These are phyloP conservation scores for Lepus townsendii DNA, from an alignment of 2,797 vertebrate species.

Conservation along the genomic window DNA sequence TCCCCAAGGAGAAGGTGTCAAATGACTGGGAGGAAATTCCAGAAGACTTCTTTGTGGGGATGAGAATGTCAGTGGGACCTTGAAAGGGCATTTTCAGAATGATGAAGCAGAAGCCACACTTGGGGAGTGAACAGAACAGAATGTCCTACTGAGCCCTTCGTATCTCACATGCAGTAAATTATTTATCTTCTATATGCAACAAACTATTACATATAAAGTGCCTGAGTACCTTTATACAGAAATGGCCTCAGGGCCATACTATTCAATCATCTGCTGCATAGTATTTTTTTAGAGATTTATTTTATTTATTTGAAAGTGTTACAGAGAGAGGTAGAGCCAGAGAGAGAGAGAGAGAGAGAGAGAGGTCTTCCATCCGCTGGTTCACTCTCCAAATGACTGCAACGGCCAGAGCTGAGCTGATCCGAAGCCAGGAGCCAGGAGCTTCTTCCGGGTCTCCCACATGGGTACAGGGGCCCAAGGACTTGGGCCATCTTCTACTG, in stretches of 20 bases:
- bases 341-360: too few species aligned
- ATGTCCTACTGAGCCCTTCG: neutral
- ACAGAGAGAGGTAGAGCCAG: too few species aligned
- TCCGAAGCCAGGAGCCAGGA: too few species aligned
- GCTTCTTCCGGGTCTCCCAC: too few species aligned
- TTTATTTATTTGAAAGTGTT: too few species aligned
- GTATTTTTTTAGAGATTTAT: too few species aligned
- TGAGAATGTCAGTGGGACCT: neutral
- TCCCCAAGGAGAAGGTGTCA: neutral
- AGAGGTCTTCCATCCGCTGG: too few species aligned
- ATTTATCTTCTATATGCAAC: neutral
- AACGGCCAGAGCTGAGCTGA: too few species aligned
- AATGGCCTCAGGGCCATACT: neutral
- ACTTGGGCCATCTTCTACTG: too few species aligned
- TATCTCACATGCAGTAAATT: neutral
- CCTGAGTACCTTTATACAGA: neutral
- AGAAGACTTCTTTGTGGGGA: neutral
- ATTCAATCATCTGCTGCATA: neutral
- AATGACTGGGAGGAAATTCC: neutral
- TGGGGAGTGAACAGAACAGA: neutral
- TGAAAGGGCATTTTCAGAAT: conserved; percentile 14
- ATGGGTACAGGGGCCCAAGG: too few species aligned
- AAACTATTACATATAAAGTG: neutral
- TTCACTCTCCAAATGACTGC: too few species aligned
- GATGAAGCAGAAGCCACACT: neutral